Conservation (phyloP, 2,113 vertebrate species). For the Speoplatyrhinus poulsoni region DNA sequence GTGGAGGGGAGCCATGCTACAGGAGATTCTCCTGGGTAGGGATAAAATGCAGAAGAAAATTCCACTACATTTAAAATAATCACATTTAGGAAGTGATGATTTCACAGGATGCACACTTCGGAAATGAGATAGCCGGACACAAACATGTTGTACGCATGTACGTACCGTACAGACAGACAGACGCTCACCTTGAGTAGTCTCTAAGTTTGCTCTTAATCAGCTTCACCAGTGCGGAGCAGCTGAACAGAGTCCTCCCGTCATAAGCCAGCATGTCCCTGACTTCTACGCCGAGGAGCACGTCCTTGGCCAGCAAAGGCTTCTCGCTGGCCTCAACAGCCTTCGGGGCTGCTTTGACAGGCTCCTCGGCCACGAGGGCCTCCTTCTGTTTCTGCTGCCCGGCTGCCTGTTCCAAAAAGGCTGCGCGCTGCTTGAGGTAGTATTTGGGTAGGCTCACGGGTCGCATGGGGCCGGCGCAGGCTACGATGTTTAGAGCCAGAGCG, state of each 20-base stretch:
- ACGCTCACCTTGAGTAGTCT: constrained; percentile 78
- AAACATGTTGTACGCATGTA: too few species aligned
- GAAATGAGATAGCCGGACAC: too few species aligned
- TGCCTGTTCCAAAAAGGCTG: constrained; percentile 51
- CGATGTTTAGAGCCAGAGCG: constrained; percentile 83
- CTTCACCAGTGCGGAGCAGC: constrained; percentile 31
- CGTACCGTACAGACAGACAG: background rate
- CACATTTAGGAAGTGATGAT: background rate
- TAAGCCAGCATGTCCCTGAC: constrained; percentile 17
- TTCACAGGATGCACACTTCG: background rate
- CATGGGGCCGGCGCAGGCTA: constrained; percentile 87
- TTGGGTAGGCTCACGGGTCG: constrained; percentile 73
- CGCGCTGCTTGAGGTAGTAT: constrained; percentile 71
- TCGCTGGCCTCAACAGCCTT: constrained; percentile 1
- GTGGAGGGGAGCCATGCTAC: constrained; percentile 76
- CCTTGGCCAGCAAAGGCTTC: constrained; percentile 20
- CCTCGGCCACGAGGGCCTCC: constrained; percentile 15
- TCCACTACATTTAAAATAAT: background rate
- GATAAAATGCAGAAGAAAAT: background rate
- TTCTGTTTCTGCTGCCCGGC: constrained; percentile 36
- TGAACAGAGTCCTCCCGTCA: constrained; percentile 28
- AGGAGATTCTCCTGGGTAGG: constrained; percentile 13
- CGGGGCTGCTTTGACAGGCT: constrained; percentile 16
- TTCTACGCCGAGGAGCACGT: constrained; percentile 38
- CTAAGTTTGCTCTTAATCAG: constrained; percentile 81